A percentile compares a stretch with the other conserved stretches of the same genome.
Evolutionary conservation across 2,113 vertebrate genomes (phyloP).

Genomic region (Rhombomys opimus): DNA sequence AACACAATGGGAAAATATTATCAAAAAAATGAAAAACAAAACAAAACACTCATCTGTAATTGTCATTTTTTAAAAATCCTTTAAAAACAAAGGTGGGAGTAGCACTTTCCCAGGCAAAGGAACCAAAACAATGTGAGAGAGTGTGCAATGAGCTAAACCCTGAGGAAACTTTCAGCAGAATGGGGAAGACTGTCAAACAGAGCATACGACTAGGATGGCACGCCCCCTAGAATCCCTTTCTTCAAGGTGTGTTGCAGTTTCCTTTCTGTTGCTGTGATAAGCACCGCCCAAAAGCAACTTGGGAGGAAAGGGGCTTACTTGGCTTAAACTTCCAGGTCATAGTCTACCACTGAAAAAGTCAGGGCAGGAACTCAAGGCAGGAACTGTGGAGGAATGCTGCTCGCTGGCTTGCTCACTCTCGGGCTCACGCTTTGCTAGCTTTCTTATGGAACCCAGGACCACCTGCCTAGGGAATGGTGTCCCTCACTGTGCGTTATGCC

Average conservation of each 20-base stretch:
- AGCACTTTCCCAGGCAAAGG: not conserved
- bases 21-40: not conserved
- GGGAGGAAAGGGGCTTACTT: not conserved
- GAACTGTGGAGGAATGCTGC: not conserved
- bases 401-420: not conserved
- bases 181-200: not conserved
- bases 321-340: not conserved
- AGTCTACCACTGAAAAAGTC: not conserved
- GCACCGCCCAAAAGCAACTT: not conserved
- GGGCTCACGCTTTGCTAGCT: not conserved
- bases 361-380: not conserved
- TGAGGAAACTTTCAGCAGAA: not conserved
- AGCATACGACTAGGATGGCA: not conserved
- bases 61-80: not conserved
- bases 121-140: not conserved
- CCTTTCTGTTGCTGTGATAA: not conserved
- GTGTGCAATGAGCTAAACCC: not conserved
- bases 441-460: not conserved
- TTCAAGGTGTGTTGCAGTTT: not conserved
- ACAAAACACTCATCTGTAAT: not conserved
- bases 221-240: not conserved
- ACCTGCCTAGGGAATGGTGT: not conserved
- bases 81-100: not conserved
- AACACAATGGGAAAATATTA: not conserved
- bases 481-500: not conserved